Evolutionary conservation across 2,113 vertebrate genomes (phyloP).

Genomic region (Syngnathus floridae): DNA sequence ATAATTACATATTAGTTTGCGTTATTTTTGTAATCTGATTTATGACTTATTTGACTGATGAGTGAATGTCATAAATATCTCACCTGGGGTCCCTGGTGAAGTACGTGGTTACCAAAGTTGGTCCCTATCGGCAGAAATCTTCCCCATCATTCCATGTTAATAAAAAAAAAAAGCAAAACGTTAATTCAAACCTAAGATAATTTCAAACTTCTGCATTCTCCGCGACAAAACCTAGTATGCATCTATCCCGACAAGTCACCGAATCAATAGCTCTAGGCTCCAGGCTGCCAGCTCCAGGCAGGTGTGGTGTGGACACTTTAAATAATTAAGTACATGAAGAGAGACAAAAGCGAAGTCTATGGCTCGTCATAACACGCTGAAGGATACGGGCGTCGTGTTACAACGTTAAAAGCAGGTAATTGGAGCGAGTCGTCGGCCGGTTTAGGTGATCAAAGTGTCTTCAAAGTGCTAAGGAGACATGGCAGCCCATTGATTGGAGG

Average conservation of each 20-base stretch:
- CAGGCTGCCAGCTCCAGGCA: constrained; percentile 59
- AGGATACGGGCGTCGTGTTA: constrained; percentile 62
- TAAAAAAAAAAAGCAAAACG: not conserved
- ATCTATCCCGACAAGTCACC: constrained; percentile 44
- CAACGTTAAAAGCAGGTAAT: constrained; percentile 72
- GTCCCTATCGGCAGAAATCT: constrained; percentile 72
- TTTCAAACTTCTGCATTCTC: not conserved
- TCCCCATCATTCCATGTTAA: constrained; percentile 28
- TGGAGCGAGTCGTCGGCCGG: constrained; percentile 66
- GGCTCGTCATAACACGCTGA: constrained; percentile 69
- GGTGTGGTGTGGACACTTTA: constrained; percentile 67
- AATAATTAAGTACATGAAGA: constrained; percentile 72
- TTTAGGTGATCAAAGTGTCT: constrained; percentile 55
- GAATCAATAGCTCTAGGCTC: constrained; percentile 70
- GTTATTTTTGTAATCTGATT: too few relatives aligned
- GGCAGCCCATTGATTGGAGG: constrained; percentile 51
- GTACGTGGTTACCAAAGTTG: constrained; percentile 69
- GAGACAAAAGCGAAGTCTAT: constrained; percentile 60
- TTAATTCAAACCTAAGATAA: constrained; percentile 7
- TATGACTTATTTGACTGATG: too few relatives aligned
- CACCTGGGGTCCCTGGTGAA: constrained; percentile 43
- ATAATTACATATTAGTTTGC: too few relatives aligned
- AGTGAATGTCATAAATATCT: constrained; percentile 3
- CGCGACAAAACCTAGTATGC: not conserved
- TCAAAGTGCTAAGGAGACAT: constrained; percentile 66